Percentiles rank a stretch among this genome's conserved stretches.
phyloP scores from a whole-genome alignment of 2,113 vertebrate genomes.

The Cyrtonyx montezumae region DNA sequence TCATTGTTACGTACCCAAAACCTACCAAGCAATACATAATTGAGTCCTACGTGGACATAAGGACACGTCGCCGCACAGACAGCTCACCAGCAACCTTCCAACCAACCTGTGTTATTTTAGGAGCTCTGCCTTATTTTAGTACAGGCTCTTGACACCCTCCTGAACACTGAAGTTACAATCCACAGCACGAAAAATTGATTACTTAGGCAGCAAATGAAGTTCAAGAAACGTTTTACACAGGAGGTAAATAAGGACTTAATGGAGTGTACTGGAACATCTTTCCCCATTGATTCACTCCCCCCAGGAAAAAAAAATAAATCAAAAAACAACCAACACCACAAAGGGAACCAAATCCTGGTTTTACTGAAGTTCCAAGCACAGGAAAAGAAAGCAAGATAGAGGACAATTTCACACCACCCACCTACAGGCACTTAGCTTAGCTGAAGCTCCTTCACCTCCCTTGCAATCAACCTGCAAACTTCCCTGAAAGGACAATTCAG shows the following conservation, averaged over 20 bases:
- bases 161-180: neutral
- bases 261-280: neutral
- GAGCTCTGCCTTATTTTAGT: neutral
- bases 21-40: neutral
- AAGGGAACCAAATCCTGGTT: neutral
- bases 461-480: neutral
- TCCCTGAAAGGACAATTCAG: slow-evolving; percentile 2
- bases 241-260: neutral
- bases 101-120: neutral
- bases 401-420: slow-evolving; percentile 43
- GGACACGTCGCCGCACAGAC: neutral
- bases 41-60: rapidly evolving
- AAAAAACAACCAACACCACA: neutral
- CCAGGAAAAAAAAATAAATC: neutral
- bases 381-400: slow-evolving; percentile 11
- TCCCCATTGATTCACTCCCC: neutral
- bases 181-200: neutral
- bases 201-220: neutral
- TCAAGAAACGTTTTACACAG: neutral
- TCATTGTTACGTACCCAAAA: neutral
- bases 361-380: neutral
- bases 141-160: neutral
- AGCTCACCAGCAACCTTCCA: neutral
- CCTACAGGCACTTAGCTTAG: slow-evolving; percentile 23
- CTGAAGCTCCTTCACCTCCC: slow-evolving; percentile 25